A percentile compares a stretch with the other conserved stretches of the same genome.
Conservation (phyloP, 2,113 vertebrate species). For the Geococcyx californianus region DNA sequence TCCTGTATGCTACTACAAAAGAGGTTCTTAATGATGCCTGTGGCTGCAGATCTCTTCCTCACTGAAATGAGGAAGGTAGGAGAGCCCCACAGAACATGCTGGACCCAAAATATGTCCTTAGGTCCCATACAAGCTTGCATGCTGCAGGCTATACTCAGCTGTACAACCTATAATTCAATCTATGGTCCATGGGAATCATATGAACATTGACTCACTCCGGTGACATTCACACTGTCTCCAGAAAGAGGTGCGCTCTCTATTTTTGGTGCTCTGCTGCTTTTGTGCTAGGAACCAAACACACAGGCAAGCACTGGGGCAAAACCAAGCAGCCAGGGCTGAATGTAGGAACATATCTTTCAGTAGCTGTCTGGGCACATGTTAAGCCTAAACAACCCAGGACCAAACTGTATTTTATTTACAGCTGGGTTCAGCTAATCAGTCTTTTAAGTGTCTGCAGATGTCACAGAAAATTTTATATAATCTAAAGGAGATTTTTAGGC, state of each 20-base stretch:
- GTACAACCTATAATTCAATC: neutral
- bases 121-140: accelerated
- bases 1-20: neutral
- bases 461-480: neutral
- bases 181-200: accelerated
- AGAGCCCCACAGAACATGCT: neutral
- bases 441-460: neutral
- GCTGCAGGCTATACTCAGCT: neutral
- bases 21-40: neutral
- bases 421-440: neutral
- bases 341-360: neutral
- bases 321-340: neutral
- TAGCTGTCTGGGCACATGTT: accelerated
- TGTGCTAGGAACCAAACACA: neutral
- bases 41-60: neutral
- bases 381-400: neutral
- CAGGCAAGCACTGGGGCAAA: accelerated
- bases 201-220: accelerated
- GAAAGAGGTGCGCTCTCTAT: neutral
- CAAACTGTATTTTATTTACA: neutral
- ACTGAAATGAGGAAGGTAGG: accelerated
- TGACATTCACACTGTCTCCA: accelerated
- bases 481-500: neutral
- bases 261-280: neutral
- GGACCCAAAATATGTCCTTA: neutral